Evolutionary conservation across 2,888 invertebrate species (phyloP).

Genomic region (Plagodis pulveraria): DNA sequence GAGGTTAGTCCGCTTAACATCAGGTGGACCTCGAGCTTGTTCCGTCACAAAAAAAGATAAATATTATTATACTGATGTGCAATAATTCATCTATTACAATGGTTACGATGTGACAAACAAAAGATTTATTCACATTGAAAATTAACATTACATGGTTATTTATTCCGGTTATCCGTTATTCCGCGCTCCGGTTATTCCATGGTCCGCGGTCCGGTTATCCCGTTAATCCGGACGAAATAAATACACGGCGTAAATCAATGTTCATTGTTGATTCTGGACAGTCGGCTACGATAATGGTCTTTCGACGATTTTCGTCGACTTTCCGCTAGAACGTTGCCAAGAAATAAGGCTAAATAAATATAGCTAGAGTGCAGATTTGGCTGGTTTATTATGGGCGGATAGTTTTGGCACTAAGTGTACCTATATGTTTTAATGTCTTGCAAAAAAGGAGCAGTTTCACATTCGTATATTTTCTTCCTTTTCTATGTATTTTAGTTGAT

Average conservation of each 20-base stretch:
- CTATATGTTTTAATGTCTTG: neutral
- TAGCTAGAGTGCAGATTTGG: neutral
- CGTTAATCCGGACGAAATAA: constrained; percentile 21
- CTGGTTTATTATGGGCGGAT: neutral
- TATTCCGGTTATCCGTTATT: constrained; percentile 18
- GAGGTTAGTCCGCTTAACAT: too few species aligned
- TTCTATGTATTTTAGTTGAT: too few species aligned
- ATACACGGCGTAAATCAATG: constrained; percentile 18
- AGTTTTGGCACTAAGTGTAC: neutral
- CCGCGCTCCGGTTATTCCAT: constrained; percentile 13
- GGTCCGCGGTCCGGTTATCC: constrained; percentile 8
- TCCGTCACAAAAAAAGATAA: too few species aligned
- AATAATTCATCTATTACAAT: constrained; percentile 14
- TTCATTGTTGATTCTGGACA: constrained; percentile 22
- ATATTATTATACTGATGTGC: neutral
- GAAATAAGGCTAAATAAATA: neutral
- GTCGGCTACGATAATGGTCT: neutral
- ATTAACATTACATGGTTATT: constrained; percentile 23
- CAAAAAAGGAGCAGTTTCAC: too few species aligned
- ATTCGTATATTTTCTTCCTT: too few species aligned
- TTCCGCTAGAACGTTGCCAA: constrained; percentile 3
- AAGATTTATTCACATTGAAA: constrained; percentile 15
- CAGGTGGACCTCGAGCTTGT: too few species aligned
- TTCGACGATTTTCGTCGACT: constrained; percentile 7
- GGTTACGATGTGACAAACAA: constrained; percentile 3